A percentile compares a stretch with the other conserved stretches of the same genome.
These are phyloP conservation scores for Drosophila meridionalis DNA, from an alignment of 2,888 invertebrate species.

Conservation along the genomic window DNA sequence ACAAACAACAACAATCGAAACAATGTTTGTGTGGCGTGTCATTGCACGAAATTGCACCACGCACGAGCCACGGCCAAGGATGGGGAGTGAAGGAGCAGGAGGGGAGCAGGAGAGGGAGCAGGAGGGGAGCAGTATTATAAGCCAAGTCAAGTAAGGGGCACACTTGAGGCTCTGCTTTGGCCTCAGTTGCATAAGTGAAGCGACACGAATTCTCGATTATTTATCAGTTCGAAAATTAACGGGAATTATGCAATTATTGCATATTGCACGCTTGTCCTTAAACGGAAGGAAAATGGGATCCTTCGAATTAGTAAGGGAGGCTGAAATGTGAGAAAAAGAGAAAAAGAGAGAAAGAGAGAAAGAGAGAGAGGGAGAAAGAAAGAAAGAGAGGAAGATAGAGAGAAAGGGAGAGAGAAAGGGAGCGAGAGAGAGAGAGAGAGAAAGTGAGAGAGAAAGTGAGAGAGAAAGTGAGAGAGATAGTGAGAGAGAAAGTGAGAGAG, in stretches of 20 bases:
- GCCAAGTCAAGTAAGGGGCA: neutral
- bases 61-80: slow-evolving; percentile 28
- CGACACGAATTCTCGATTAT: slow-evolving; percentile 9
- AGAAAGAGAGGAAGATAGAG: neutral
- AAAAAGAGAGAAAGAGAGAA: neutral
- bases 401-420: neutral
- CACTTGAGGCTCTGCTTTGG: slow-evolving; percentile 1
- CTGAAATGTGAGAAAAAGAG: neutral
- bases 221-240: neutral
- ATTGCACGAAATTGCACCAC: slow-evolving; percentile 55
- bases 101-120: neutral
- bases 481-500: neutral
- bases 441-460: neutral
- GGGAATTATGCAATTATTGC: slow-evolving; percentile 4
- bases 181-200: slow-evolving; percentile 16
- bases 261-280: neutral
- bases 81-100: neutral
- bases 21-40: slow-evolving; percentile 40
- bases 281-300: neutral
- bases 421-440: neutral
- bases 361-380: neutral
- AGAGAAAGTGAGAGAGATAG: neutral
- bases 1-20: slow-evolving; percentile 9
- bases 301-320: no score
- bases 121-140: neutral